Evolutionary conservation across 2,888 invertebrate species (phyloP).

Genomic region (Acheta domesticus): DNA sequence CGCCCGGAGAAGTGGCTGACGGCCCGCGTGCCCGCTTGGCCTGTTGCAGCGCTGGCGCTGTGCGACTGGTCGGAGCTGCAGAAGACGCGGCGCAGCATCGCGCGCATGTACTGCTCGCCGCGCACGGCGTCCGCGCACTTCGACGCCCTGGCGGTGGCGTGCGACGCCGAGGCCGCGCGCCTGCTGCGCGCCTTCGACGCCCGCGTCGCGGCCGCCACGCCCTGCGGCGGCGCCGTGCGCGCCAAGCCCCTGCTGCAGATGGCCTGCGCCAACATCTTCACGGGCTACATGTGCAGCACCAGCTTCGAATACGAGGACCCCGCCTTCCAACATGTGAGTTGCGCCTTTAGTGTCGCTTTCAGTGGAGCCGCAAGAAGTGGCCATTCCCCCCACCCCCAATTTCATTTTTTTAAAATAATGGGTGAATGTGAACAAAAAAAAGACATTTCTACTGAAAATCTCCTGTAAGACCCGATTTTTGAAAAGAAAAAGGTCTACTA

Average conservation of each 20-base stretch:
- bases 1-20: no score
- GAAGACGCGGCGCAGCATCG: conserved; percentile 71
- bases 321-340: conserved; percentile 59
- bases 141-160: conserved; percentile 67
- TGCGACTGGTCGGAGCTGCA: conserved; percentile 86
- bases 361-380: neutral
- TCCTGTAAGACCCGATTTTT: no score
- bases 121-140: conserved; percentile 69
- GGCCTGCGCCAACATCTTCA: conserved; percentile 80
- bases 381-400: neutral
- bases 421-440: no score
- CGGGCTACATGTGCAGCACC: conserved; percentile 80
- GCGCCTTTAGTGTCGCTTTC: neutral
- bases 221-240: conserved; percentile 46
- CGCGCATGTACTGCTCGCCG: conserved; percentile 76
- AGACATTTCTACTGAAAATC: no score
- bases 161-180: conserved; percentile 61
- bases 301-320: conserved; percentile 67
- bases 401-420: no score
- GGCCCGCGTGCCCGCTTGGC: no score
- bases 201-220: conserved; percentile 44
- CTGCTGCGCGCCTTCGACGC: conserved; percentile 57
- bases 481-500: no score
- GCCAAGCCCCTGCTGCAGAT: conserved; percentile 69
- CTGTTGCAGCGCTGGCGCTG: conserved; percentile 70